Base-by-base conservation (phyloP, 2,888 invertebrate genomes). In the Nephrotoma flavescens region DNA sequence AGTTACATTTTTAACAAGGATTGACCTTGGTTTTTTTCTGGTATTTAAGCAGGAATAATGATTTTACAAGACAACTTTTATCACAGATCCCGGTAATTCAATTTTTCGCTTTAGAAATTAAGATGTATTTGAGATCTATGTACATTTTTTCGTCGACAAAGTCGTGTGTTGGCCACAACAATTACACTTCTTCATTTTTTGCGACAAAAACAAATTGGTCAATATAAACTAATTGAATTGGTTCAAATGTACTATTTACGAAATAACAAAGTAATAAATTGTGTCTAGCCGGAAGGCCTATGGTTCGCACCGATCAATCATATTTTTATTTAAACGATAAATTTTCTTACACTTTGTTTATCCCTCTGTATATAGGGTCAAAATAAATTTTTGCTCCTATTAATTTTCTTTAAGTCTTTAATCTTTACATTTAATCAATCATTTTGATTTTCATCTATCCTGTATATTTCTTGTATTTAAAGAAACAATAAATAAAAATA, bases 331-430 rank as follows among this genome's bases (percentile, higher is more conserved):
- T 31, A 31, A 31, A 31, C 31, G 31, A 31, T 57, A 57, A 5
- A 57, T 15, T 57, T 15, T 11, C 52, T 57, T 57, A 57, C 15
- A 31, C 31, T 15, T 2, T 57, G 15, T 15, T 15, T 6, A 19
- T 5, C 5, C 15, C 2, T 31, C 31, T 15, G 15, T 57, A 15
- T 52, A 52, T 52, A 57, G 52, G 52, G 6, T 1, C 52, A 57
- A 57, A 57, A 6, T 6, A n/a, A 15, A 19, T 57, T 57, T 57
- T n/a, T 31, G 31, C 6, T 57, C 19, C 52, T 57, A 57, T 57
- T 57, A 57, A 57, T 57, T 57, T 57, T 57, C 19, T 57, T 57
- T 57, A 57, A 57, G 52, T 57, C 15, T 57, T 57, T 57, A 57
- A 57, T 57, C 52, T 57, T 15, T 15, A 57, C 19, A 57, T 57